Evolutionary conservation across 37 sponge, comb jelly and placozoan genomes (phyloP).

Genomic region (Diacarnus erythraeanus): DNA sequence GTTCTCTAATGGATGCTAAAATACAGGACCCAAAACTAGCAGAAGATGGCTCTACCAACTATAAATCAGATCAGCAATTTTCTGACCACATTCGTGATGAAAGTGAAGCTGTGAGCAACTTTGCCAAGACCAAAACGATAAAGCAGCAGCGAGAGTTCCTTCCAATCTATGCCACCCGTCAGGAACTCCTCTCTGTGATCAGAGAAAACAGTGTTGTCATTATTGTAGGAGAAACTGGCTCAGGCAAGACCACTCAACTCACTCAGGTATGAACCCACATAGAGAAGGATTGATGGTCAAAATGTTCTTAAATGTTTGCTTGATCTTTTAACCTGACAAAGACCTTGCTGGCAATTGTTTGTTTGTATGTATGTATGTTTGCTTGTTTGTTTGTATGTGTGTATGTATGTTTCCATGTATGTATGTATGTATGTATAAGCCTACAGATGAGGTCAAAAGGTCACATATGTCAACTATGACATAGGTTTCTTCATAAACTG

Average conservation of each 20-base stretch:
- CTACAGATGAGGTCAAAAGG: too few relatives aligned
- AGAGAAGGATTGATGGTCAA: too few relatives aligned
- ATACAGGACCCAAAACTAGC: conserved; percentile 67
- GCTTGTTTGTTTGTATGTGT: not conserved
- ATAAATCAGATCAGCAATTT: conserved; percentile 93
- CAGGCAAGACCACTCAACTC: conserved; percentile 98
- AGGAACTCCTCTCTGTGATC: conserved; percentile 85
- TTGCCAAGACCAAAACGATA: conserved; percentile 89
- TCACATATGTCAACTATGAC: too few relatives aligned
- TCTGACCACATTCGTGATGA: conserved; percentile 85
- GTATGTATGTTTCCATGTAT: not conserved
- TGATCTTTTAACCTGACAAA: not conserved
- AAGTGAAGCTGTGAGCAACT: conserved; percentile 85
- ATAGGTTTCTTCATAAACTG: too few relatives aligned
- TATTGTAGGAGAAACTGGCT: conserved; percentile 99
- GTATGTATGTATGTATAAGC: not conserved
- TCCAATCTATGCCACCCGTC: conserved; percentile 92
- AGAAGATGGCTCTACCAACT: conserved; percentile 72
- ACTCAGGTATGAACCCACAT: conserved; percentile 81
- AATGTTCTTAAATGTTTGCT: too few relatives aligned
- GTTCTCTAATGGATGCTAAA: too few relatives aligned
- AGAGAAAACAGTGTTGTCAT: conserved; percentile 95
- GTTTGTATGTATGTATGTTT: not conserved
- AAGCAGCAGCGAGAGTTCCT: conserved; percentile 93
- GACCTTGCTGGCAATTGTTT: not conserved